Base-by-base conservation (phyloP, 2,888 invertebrate species). In the Nomada fucata region DNA sequence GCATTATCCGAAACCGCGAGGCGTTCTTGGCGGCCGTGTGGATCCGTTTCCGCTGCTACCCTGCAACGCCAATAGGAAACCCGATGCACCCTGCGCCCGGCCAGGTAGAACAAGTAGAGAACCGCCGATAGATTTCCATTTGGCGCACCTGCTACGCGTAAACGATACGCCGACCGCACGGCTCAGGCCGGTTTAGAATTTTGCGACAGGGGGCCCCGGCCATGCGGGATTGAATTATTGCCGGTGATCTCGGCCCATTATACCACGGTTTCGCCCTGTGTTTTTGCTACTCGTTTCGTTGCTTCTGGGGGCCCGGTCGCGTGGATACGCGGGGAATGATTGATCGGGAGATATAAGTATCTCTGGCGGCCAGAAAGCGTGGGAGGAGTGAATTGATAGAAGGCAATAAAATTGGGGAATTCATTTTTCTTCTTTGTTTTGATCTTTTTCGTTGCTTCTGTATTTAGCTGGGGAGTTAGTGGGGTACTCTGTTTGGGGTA, bases 1-100 rank as follows among this genome's bases (percentile, higher is more conserved):
- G 88, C 88, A 88, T 88, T 88, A 88, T 88, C 88, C 80, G 85
- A 83, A 88, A 88, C 88, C 86, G 88, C 88, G 86, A 83, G 84
- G 79, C 85, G 88, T 87, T 85, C 87, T 88, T 88, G 85, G 79
- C 76, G 36, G 1, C 75, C 69, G 61, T 79, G 83, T 76, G 87
- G 67, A 80, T 82, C 78, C 82, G 82, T 85, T 86, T 87, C 83
- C 52, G 79, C 36, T 36, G 26, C 3, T 53, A 20, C 47, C 10
- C 7, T 72, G 82, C 75, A 70, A 73, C 77, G 70, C 81, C 82
- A 53, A 82, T 83, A 59, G 79, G 84, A 78, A 78, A 83, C 74
- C 72, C 69, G 57, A 83, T 76, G 70, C 71, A 72, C 59, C 71
- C 69, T 11, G 20, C 42, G n/a, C 61, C 26, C 44, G 15, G 42